Conservation (phyloP, 2,888 invertebrate species). For the Pheosia tremula region DNA sequence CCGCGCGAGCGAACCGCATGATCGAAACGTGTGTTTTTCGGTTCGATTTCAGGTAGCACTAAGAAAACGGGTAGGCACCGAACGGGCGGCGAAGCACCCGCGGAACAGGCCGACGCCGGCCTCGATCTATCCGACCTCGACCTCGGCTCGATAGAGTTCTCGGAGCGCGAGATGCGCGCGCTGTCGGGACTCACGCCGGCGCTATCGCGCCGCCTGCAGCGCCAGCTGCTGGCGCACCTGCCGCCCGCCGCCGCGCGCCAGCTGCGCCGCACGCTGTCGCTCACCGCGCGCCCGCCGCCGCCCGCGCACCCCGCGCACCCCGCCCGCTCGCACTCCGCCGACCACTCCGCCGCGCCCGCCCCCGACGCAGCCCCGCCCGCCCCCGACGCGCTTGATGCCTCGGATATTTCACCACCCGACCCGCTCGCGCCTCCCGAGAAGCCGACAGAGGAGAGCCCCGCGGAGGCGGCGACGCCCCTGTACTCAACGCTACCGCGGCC, state of each 20-base stretch:
- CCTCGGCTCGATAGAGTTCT: constrained; percentile 87
- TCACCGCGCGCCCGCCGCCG: constrained; percentile 54
- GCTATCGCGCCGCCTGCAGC: constrained; percentile 88
- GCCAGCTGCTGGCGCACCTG: constrained; percentile 88
- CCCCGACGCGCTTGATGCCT: constrained; percentile 3
- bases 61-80: constrained; percentile 71
- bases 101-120: constrained; percentile 56
- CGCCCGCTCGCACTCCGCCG: constrained; percentile 62
- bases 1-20: constrained; percentile 81
- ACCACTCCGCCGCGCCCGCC: constrained; percentile 31
- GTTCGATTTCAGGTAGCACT: constrained; percentile 79
- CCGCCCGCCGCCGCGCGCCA: constrained; percentile 88
- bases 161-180: constrained; percentile 88
- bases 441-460: constrained; percentile 15
- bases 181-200: constrained; percentile 89
- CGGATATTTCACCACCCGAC: constrained; percentile 8
- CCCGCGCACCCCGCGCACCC: constrained; percentile 40
- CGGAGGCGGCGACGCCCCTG: constrained; percentile 43
- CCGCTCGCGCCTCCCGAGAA: constrained; percentile 9
- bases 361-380: constrained; percentile 36
- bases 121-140: constrained; percentile 87
- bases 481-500: constrained; percentile 67
- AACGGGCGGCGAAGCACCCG: constrained; percentile 46
- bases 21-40: constrained; percentile 83
- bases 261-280: constrained; percentile 87